phyloP scores from a whole-genome alignment of 2,113 vertebrate genomes.

The Etheostoma cragini region DNA sequence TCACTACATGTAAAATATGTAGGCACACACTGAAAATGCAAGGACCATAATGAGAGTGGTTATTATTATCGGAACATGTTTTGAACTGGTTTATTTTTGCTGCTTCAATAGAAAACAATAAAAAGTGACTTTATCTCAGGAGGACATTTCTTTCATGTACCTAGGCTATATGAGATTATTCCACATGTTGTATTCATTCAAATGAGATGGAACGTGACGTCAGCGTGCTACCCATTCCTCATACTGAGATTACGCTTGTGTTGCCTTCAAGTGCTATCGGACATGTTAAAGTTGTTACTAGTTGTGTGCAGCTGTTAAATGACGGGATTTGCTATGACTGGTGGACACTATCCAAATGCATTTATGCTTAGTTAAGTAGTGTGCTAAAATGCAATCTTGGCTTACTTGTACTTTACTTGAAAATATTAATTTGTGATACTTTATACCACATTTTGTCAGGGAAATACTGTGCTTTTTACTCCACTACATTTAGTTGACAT shows the following conservation, averaged over 20 bases:
- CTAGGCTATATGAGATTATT: neutral
- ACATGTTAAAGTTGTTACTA: accelerated
- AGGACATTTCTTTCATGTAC: too few species aligned
- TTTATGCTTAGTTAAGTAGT: neutral
- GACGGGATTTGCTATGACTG: neutral
- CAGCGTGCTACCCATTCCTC: conserved; percentile 9
- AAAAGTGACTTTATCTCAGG: neutral
- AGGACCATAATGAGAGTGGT: neutral
- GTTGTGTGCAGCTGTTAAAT: neutral
- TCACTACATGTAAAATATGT: too few species aligned
- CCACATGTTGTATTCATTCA: conserved; percentile 40
- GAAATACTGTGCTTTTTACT: neutral
- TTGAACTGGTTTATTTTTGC: neutral
- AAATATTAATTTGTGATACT: neutral
- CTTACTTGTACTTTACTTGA: neutral
- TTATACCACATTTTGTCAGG: neutral
- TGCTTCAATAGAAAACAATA: neutral
- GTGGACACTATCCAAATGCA: neutral
- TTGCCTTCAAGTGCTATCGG: conserved; percentile 1
- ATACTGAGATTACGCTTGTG: conserved; percentile 24
- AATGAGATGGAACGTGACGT: conserved; percentile 54
- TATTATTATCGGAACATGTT: too few species aligned
- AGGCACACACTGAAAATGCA: neutral
- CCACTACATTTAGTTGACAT: neutral
- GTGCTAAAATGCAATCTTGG: too few species aligned